These are phyloP conservation scores for Taxidea taxus DNA, from an alignment of 2,113 vertebrate species.

Conservation along the genomic window DNA sequence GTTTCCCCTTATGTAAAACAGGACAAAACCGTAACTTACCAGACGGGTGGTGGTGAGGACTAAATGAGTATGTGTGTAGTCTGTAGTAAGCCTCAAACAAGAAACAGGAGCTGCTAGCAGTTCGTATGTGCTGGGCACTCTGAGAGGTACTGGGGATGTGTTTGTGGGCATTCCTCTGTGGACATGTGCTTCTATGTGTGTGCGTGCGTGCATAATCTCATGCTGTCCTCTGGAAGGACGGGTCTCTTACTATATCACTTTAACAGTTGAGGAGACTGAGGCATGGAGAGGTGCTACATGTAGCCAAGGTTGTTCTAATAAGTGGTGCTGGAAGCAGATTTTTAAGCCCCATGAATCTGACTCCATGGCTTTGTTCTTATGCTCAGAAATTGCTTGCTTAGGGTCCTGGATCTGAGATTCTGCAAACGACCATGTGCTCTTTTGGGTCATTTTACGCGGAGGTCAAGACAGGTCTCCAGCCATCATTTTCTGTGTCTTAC, in stretches of 20 bases:
- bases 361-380: background rate
- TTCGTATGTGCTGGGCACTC: fast-evolving
- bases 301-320: background rate
- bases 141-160: too few species aligned
- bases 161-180: fast-evolving
- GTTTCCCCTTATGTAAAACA: background rate
- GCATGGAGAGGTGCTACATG: background rate
- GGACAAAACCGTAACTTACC: background rate
- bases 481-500: background rate
- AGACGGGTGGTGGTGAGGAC: background rate
- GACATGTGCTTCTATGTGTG: fast-evolving
- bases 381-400: background rate
- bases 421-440: background rate
- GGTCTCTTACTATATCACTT: background rate
- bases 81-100: fast-evolving
- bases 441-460: background rate
- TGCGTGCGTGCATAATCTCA: fast-evolving
- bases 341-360: background rate
- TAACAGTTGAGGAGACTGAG: background rate
- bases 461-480: background rate
- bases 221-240: background rate
- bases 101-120: background rate
- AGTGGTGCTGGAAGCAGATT: background rate
- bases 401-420: background rate
- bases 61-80: background rate